Conservation (phyloP, 1,140 invertebrate species). For the Samia ricini region DNA sequence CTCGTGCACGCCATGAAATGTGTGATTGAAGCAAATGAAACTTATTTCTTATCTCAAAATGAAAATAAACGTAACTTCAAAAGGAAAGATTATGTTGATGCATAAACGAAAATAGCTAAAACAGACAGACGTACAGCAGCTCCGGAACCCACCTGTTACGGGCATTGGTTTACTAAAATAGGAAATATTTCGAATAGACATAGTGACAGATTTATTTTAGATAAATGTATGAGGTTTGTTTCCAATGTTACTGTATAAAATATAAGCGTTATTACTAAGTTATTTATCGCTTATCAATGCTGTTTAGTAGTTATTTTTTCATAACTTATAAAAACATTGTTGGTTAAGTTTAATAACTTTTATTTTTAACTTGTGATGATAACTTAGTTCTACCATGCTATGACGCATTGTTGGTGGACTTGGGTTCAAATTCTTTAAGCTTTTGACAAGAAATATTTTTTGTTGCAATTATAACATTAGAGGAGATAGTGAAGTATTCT, state of each 20-base stretch:
- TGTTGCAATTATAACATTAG: too few species aligned
- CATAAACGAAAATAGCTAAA: constrained; percentile 53
- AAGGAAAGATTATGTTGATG: constrained; percentile 54
- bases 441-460: too few species aligned
- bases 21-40: constrained; percentile 26
- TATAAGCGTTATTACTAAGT: too few species aligned
- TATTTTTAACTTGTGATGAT: too few species aligned
- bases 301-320: too few species aligned
- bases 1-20: not conserved
- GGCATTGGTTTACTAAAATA: constrained; percentile 49
- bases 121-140: constrained; percentile 34
- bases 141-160: constrained; percentile 54
- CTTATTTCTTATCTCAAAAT: constrained; percentile 36
- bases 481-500: too few species aligned
- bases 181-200: constrained; percentile 45
- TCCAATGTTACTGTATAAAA: not conserved
- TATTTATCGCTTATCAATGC: too few species aligned
- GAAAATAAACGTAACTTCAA: constrained; percentile 53
- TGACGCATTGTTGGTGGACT: too few species aligned
- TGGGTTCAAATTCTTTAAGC: too few species aligned
- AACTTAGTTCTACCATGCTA: too few species aligned
- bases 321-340: too few species aligned
- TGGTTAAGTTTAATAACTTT: too few species aligned
- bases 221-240: not conserved
- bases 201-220: constrained; percentile 57